Evolutionary conservation across 1,140 invertebrate species (phyloP), one percentile per base, ranked within the genome.

Genomic region (Cherax quadricarinatus): DNA sequence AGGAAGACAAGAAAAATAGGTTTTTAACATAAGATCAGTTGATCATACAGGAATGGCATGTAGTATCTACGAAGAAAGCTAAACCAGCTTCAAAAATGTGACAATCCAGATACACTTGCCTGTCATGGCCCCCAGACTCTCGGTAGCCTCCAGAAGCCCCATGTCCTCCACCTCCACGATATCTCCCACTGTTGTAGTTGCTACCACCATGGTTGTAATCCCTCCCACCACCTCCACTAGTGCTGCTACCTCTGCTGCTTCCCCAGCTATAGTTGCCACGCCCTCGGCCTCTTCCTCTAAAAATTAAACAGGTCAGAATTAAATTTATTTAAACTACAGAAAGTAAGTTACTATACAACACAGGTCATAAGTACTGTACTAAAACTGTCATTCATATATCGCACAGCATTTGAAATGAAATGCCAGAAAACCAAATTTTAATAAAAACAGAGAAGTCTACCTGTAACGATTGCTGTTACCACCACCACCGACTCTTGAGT

Each of bases 211-310:
- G 60, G 30, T 10, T 49, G 49, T 70, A 66, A 6, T 62, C 83
- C 16, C 83, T 41, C 41, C 83, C 83, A 70, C 62, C 60, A 12
- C 83, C 83, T n/a, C 83, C 14, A 12, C 81, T n/a, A 51, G 53
- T 49, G 30, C 83, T 85, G 62, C 49, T 85, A 30, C 83, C 83
- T 41, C 83, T 14, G 83, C 83, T 49, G 83, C 83, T 49, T 16
- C 83, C 83, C 83, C 83, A 85, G 6, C 30, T 49, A 48, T 85
- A 85, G 60, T 70, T 85, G 60, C 83, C 83, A 21, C 83, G 83
- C 1, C 83, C 83, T 85, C 83, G 5, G 16, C 83, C 83, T 57
- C 83, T 60, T 21, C 83, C 83, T 30, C 83, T 85, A 30, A 41
- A 41, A 41, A 41, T 41, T 41, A 41, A 41, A 41, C 30, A 41